Evolutionary conservation across 2,797 vertebrate genomes (phyloP), one percentile per base, ranked within the genome.

Genomic region (Phalloptychus januarius): DNA sequence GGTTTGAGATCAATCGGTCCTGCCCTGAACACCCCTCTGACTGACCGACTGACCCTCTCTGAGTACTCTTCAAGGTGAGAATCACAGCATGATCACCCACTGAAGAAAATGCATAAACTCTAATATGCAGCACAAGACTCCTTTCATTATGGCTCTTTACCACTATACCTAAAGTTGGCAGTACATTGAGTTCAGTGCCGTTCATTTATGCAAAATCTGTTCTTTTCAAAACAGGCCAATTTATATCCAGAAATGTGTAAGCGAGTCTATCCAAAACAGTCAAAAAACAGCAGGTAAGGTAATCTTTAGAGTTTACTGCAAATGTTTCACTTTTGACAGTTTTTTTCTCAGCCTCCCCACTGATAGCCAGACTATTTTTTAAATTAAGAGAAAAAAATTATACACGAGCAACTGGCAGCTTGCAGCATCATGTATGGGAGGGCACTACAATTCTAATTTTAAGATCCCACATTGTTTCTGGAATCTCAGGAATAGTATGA

Each of bases 1-100:
- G 98, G 98, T 99, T 99, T 95, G 98, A 99, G 96, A 98, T 99
- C 95, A 99, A 99, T 94, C 97, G 98, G 92, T 99, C 98, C 92
- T 99, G 98, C 95, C 98, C 98, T 16, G 98, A 99, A 91, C 98
- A 99, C 88, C 98, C 98, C 73, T 98, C 98, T 28, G 98, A 99
- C 96, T 99, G 98, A 98, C 83, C 92, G 45, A 81, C 82, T 75
- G 76, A 77, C 78, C 88, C 83, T 54, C 67, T 76, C 78, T 84
- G 79, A 92, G 84, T 74, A 85, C 88, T 90, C 89, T 87, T 90
- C 86, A 93, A 95, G 95, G 95, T 96, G 80, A 91, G 86, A 56
- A 48, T 79, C 77, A 28, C 44, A 6, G 44, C 40, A 72, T 74
- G 44, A 3, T 44, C 58, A 76, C 75, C 74, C 54, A 40, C 65